phyloP scores from a whole-genome alignment of 1,140 invertebrate species.

The Lerema accius region DNA sequence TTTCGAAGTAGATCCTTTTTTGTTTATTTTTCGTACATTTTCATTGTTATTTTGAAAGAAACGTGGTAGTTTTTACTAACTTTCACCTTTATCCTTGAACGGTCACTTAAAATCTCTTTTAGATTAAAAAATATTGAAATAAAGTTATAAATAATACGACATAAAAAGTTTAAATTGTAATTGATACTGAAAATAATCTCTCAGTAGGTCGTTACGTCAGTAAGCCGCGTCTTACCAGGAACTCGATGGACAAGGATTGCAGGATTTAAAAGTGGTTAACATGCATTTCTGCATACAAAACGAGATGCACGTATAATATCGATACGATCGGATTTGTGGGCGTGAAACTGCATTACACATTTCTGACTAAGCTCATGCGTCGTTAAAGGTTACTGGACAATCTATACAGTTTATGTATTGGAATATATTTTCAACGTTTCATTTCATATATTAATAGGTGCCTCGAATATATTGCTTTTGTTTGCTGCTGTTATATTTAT shows the following conservation, averaged over 20 bases:
- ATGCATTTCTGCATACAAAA: slow-evolving; percentile 57
- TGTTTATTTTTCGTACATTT: too few species aligned
- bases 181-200: too few species aligned
- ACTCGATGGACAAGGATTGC: slow-evolving; percentile 72
- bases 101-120: too few species aligned
- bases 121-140: too few species aligned
- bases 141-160: too few species aligned
- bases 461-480: background rate
- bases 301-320: slow-evolving; percentile 32
- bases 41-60: too few species aligned
- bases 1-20: too few species aligned
- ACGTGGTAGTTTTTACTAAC: too few species aligned
- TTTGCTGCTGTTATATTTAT: slow-evolving; percentile 5
- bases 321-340: background rate
- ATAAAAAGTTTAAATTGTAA: too few species aligned
- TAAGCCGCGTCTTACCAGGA: slow-evolving; percentile 68
- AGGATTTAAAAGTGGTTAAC: slow-evolving; percentile 58
- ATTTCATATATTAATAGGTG: background rate
- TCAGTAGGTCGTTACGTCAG: background rate
- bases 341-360: background rate
- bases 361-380: background rate
- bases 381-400: background rate
- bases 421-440: background rate
- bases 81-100: too few species aligned
- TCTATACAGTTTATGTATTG: background rate